Evolutionary conservation across 2,797 vertebrate genomes (phyloP), one percentile per base, ranked within the genome.

Genomic region (Epinephelus awoara): DNA sequence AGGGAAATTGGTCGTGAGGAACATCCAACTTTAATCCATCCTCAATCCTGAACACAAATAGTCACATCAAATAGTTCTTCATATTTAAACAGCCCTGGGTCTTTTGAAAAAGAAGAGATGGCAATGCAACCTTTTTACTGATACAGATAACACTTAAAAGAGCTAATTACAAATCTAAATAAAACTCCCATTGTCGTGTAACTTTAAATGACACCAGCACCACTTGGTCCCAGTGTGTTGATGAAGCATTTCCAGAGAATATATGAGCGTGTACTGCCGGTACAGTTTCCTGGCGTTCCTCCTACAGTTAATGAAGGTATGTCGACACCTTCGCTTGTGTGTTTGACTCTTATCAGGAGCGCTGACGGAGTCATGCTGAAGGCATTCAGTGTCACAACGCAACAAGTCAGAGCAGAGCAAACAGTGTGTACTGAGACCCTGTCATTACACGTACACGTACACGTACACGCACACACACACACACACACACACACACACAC

Each of bases 321-420:
- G 63, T 46, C 11, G 29, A 75, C 75, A 69, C 66, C 56, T 58
- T 51, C 9, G 2, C 34, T n/a, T 40, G 46, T 55, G 12, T 8
- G 44, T n/a, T 52, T 1, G 6, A 1, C 38, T 72, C 74, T 85
- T 79, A 89, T 87, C 82, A 67, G 67, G 21, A 86, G 5, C 62
- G 47, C 54, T 40, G 67, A 61, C 64, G 19, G 74, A 82, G 83
- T 92, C 89, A 93, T 77, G 67, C 72, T 73, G 50, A 80, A 93
- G 83, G 82, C 79, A 89, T 92, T 75, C 77, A 71, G 74, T 4
- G 69, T 77, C 81, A 58, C 80, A 47, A 38, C 47, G 71, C 82
- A 92, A 89, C 91, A 93, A 89, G 91, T 89, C 81, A 51, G 66
- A 87, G 76, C 75, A 66, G 54, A 82, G 29, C 72, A 58, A 50